Base-by-base conservation (phyloP, 2,113 vertebrate species). In the Callorhinus ursinus region DNA sequence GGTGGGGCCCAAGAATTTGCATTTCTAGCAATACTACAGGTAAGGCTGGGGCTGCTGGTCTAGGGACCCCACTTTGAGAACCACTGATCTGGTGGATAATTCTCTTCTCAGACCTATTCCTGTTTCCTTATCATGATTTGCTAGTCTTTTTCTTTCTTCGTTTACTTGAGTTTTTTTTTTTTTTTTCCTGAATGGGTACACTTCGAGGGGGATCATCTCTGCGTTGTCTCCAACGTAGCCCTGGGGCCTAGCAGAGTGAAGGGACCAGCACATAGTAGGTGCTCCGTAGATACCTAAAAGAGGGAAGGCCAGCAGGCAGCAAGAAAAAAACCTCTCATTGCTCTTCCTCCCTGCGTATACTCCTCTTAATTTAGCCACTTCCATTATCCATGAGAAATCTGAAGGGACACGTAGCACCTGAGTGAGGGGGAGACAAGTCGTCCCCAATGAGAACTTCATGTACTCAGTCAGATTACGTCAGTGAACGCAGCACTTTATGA, bases 281-380 rank as follows among this genome's bases (percentile, higher is more conserved):
- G 57, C 57, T 31, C 59, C 2, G 0, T 65, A 21, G 28, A 49
- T 24, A 12, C 8, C 2, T 49, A 31, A 36, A 84, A 8, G 22
- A 31, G 10, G 7, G 10, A 36, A 90, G 18, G 74, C 22, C 7
- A 36, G 24, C 1, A 28, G 74, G 49, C 22, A 87, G 74, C n/a
- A 24, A 14, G n/a, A 5, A 36, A 15, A 15, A 6, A 36, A 9
- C 8, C 11, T 53, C 22, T 57, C 10, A 1, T 42, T 24, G 4
- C 33, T 51, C 1, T 33, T 61, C n/a, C 11, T 63, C 4, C 55
- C 0, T 0, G 26, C 1, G 36, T n/a, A 16, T 42, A 59, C 57
- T n/a, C 65, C 36, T 63, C n/a, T 82, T 39, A 22, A 53, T 26
- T 42, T 24, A 63, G 79, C 79, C 5, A 3, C 67, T 76, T n/a